Evolutionary conservation across 2,888 invertebrate genomes (phyloP).

Genomic region (Lacanobia oleracea): DNA sequence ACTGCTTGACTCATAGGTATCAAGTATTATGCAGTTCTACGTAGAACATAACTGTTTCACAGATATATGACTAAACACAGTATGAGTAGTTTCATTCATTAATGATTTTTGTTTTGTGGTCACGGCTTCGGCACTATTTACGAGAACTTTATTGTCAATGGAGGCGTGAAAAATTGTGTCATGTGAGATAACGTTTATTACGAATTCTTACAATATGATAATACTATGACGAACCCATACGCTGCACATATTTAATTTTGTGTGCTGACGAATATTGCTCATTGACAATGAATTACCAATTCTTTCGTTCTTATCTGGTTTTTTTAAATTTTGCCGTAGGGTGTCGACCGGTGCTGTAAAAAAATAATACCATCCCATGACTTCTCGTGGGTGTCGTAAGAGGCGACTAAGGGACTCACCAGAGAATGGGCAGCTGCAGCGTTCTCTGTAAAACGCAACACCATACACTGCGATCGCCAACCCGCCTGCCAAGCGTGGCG

Average conservation of each 20-base stretch:
- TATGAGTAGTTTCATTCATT: constrained; percentile 84
- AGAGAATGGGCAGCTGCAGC: no score
- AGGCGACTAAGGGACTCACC: no score
- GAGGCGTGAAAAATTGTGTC: constrained; percentile 60
- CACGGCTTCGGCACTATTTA: constrained; percentile 43
- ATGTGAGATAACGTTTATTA: constrained; percentile 68
- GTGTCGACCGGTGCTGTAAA: no score
- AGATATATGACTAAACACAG: constrained; percentile 80
- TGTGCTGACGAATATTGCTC: constrained; percentile 36
- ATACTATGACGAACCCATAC: constrained; percentile 29
- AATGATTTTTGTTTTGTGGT: constrained; percentile 71
- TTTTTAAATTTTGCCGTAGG: no score
- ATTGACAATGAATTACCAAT: not conserved
- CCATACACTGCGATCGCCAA: no score
- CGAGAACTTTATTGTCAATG: constrained; percentile 47
- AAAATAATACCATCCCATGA: no score
- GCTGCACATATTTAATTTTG: constrained; percentile 31
- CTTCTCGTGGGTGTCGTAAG: no score
- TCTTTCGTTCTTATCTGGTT: not conserved
- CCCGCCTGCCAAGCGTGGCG: no score
- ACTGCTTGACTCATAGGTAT: constrained; percentile 77
- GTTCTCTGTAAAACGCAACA: no score
- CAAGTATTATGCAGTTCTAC: constrained; percentile 74
- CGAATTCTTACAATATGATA: constrained; percentile 47
- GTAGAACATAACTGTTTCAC: constrained; percentile 75